A percentile compares a stretch with the other conserved stretches of the same genome.
Conservation (phyloP, 2,888 invertebrate species). For the Nomada flava region DNA sequence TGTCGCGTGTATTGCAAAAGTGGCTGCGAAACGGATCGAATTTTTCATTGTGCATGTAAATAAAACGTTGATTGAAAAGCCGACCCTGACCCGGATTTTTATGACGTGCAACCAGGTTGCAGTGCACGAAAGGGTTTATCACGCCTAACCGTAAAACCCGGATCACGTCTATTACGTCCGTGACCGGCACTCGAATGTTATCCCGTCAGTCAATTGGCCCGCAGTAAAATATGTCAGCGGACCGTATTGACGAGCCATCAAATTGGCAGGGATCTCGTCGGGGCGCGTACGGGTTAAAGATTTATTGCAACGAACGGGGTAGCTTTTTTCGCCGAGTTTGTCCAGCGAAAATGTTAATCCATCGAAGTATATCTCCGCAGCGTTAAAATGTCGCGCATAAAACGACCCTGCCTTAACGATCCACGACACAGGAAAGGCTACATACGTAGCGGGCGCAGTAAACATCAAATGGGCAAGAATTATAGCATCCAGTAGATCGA, state of each 20-base stretch:
- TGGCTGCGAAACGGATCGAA: no score
- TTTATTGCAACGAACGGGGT: slow-evolving; percentile 6
- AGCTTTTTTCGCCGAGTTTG: neutral
- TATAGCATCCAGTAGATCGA: slow-evolving; percentile 36
- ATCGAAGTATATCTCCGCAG: neutral
- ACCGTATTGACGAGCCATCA: slow-evolving; percentile 44
- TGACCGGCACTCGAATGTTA: slow-evolving; percentile 64
- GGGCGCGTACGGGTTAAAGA: neutral
- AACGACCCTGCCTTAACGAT: neutral
- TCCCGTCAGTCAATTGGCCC: slow-evolving; percentile 62
- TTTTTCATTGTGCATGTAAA: neutral
- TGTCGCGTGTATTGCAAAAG: no score
- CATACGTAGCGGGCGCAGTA: neutral
- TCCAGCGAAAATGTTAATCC: neutral
- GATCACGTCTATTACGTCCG: slow-evolving; percentile 67
- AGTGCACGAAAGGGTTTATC: slow-evolving; percentile 50
- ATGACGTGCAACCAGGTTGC: slow-evolving; percentile 13
- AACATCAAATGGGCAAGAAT: slow-evolving; percentile 33
- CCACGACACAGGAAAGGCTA: neutral
- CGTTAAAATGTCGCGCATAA: neutral
- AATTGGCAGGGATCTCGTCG: slow-evolving; percentile 3
- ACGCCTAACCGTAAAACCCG: slow-evolving; percentile 57
- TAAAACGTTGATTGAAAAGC: slow-evolving; percentile 6
- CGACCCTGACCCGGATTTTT: slow-evolving; percentile 50
- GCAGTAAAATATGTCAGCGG: slow-evolving; percentile 52